These are phyloP conservation scores for Philypnodon macrostomus DNA, from an alignment of 2,797 vertebrate genomes.

Conservation along the genomic window DNA sequence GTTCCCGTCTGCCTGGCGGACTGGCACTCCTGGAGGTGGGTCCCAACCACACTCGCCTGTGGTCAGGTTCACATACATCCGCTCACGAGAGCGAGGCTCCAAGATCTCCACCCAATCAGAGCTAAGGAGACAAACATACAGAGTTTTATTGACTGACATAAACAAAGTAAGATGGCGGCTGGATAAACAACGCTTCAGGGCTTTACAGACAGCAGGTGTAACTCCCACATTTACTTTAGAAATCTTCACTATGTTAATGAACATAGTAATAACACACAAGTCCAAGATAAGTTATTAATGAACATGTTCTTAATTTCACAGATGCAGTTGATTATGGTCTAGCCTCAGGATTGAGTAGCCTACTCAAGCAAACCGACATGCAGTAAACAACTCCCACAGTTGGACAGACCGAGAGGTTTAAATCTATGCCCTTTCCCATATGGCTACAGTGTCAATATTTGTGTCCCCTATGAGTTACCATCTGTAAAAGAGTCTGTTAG, in stretches of 20 bases:
- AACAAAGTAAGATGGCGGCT: no score
- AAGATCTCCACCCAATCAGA: constrained; percentile 93
- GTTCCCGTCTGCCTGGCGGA: constrained; percentile 86
- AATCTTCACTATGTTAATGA: no score
- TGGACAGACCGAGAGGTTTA: constrained; percentile 39
- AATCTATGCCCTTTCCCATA: constrained; percentile 46
- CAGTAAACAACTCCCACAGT: constrained; percentile 54
- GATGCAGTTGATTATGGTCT: constrained; percentile 14
- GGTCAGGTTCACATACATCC: constrained; percentile 88
- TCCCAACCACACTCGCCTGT: constrained; percentile 90
- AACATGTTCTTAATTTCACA: neutral
- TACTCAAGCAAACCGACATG: constrained; percentile 31
- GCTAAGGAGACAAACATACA: constrained; percentile 57
- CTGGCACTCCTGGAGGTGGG: constrained; percentile 76
- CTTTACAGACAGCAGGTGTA: no score
- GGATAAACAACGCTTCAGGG: neutral
- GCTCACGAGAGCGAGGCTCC: constrained; percentile 87
- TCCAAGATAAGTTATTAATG: no score
- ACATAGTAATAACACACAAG: no score
- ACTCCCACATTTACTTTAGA: no score
- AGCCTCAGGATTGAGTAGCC: constrained; percentile 31
- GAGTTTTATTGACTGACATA: constrained; percentile 1
- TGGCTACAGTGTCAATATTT: constrained; percentile 42
- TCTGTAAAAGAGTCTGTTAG: constrained; percentile 39
- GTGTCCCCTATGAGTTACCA: constrained; percentile 50